Percentiles rank a stretch among this genome's conserved stretches.
Evolutionary conservation across 2,888 invertebrate species (phyloP).

Genomic region (Ennomos erosarius): DNA sequence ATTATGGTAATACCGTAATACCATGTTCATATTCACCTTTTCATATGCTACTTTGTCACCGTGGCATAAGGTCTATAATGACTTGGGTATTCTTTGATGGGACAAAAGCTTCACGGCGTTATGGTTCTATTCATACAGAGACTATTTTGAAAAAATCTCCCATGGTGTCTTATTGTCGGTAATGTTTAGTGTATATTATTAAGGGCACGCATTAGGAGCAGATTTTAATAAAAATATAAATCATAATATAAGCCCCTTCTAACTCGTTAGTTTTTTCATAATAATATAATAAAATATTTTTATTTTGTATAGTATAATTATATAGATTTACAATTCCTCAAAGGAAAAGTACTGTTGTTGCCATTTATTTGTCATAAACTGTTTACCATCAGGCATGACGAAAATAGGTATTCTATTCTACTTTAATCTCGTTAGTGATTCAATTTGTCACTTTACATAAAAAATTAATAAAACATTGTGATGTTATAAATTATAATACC

Average conservation of each 20-base stretch:
- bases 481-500: too few species aligned
- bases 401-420: too few species aligned
- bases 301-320: too few species aligned
- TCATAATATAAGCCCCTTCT: slow-evolving; percentile 38
- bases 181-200: slow-evolving; percentile 56
- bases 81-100: neutral
- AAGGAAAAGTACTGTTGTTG: too few species aligned
- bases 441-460: too few species aligned
- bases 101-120: slow-evolving; percentile 41
- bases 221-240: slow-evolving; percentile 66
- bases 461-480: too few species aligned
- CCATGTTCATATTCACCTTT: slow-evolving; percentile 17
- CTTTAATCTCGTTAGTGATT: too few species aligned
- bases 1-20: slow-evolving; percentile 70
- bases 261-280: too few species aligned
- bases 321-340: too few species aligned
- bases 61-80: slow-evolving; percentile 23
- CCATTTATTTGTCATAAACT: too few species aligned
- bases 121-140: slow-evolving; percentile 43
- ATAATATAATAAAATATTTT: too few species aligned
- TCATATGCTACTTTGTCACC: slow-evolving; percentile 20
- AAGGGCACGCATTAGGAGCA: slow-evolving; percentile 48
- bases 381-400: too few species aligned
- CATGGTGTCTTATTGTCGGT: slow-evolving; percentile 69
- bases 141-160: slow-evolving; percentile 53